Percentiles rank a stretch among this genome's conserved stretches.
phyloP scores from a whole-genome alignment of 2,113 vertebrate species.

The Xiphias gladius region DNA sequence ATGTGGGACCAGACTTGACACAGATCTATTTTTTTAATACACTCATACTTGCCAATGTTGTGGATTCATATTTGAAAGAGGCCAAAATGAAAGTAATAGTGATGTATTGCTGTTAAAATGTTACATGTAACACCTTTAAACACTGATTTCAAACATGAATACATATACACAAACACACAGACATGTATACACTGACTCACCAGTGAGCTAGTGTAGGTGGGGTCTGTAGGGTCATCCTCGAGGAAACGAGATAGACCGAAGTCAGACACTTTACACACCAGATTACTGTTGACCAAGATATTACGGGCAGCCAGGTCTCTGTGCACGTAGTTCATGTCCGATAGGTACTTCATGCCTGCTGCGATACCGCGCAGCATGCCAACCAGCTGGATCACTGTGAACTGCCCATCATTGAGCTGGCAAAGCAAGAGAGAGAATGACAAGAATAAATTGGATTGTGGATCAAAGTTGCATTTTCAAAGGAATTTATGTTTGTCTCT shows the following conservation, averaged over 20 bases:
- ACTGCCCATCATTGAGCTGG: slow-evolving; percentile 96
- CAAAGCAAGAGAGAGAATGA: slow-evolving; percentile 42
- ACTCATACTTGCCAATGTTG: neutral
- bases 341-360: slow-evolving; percentile 97
- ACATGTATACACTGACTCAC: slow-evolving; percentile 78
- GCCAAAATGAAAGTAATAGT: slow-evolving; percentile 2
- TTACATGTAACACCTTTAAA: slow-evolving; percentile 43
- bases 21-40: slow-evolving; percentile 24
- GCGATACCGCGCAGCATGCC: slow-evolving; percentile 97
- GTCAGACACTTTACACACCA: slow-evolving; percentile 98
- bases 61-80: neutral
- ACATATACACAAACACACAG: slow-evolving; percentile 9
- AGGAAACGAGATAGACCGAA: slow-evolving; percentile 96
- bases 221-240: slow-evolving; percentile 93
- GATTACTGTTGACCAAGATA: slow-evolving; percentile 97
- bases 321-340: slow-evolving; percentile 98
- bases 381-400: slow-evolving; percentile 97
- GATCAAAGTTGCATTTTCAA: slow-evolving; percentile 47
- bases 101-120: slow-evolving; percentile 42
- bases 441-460: slow-evolving; percentile 18
- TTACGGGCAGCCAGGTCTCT: slow-evolving; percentile 96
- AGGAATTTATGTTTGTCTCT: neutral
- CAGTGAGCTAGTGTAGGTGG: slow-evolving; percentile 97
- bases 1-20: slow-evolving; percentile 11
- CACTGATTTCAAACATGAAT: slow-evolving; percentile 26